Evolutionary conservation across 2,113 vertebrate genomes (phyloP).

Genomic region (Xenopus laevis): DNA sequence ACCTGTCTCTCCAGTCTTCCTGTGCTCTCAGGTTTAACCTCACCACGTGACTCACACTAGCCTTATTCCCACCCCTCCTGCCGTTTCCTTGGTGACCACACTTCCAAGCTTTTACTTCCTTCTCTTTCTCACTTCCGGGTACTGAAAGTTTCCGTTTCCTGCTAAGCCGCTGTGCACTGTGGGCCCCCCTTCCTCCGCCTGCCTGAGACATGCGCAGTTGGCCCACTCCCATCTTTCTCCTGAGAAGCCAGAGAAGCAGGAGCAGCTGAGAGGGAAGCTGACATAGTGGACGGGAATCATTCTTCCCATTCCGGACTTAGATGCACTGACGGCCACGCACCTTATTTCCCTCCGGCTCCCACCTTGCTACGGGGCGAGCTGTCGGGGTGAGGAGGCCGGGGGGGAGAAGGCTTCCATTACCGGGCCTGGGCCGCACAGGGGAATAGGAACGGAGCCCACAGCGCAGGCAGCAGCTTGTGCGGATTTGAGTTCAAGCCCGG

Average conservation of each 20-base stretch:
- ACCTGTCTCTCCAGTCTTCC: too few species aligned
- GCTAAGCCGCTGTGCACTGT: conserved; percentile 38
- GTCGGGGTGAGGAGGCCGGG: conserved; percentile 20
- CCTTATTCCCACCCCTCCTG: not conserved
- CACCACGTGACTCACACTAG: not conserved
- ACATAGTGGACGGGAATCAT: not conserved
- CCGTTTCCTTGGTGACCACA: conserved; percentile 18
- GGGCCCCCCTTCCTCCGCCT: conserved; percentile 49
- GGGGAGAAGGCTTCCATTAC: conserved; percentile 14
- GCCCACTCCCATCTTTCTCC: conserved; percentile 82
- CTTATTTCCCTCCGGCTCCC: conserved; percentile 35
- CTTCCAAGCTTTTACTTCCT: not conserved
- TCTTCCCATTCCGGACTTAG: not conserved
- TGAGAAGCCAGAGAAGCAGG: conserved; percentile 72
- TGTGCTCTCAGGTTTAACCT: too few species aligned
- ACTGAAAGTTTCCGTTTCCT: conserved; percentile 36
- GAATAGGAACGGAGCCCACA: not conserved
- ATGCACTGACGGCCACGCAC: not conserved
- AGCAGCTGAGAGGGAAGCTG: conserved; percentile 73
- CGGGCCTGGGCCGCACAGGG: conserved; percentile 36
- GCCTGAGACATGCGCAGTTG: conserved; percentile 70
- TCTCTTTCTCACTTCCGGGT: not conserved
- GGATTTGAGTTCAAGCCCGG: not conserved
- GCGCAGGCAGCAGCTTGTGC: not conserved
- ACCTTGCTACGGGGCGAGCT: conserved; percentile 20